Conservation (phyloP, 2,888 invertebrate genomes). For the Pseudanteris insignis region DNA sequence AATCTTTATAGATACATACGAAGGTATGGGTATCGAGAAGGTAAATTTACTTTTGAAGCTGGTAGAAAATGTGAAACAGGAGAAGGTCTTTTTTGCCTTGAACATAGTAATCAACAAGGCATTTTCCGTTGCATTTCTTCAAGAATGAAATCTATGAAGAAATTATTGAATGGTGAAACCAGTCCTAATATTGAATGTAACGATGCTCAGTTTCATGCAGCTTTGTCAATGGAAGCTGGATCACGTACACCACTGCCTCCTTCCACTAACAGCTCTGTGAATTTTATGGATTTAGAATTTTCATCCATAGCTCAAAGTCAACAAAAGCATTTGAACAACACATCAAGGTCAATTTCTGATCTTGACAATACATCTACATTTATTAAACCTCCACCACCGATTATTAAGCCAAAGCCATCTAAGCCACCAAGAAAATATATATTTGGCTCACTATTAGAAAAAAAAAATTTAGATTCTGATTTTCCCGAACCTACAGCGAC, state of each 20-base stretch:
- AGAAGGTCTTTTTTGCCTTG: slow-evolving; percentile 83
- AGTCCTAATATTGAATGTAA: slow-evolving; percentile 71
- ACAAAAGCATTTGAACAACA: slow-evolving; percentile 51
- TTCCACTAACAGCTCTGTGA: slow-evolving; percentile 69
- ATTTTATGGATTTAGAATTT: slow-evolving; percentile 67
- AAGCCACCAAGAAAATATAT: slow-evolving; percentile 73
- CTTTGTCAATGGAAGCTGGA: slow-evolving; percentile 81
- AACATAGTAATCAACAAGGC: slow-evolving; percentile 84
- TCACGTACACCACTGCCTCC: slow-evolving; percentile 83
- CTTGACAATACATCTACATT: slow-evolving; percentile 49
- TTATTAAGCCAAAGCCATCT: slow-evolving; percentile 72
- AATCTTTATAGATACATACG: slow-evolving; percentile 84
- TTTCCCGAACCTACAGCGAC: slow-evolving; percentile 68
- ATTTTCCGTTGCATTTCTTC: slow-evolving; percentile 82
- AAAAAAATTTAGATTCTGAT: slow-evolving; percentile 65
- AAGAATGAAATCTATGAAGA: slow-evolving; percentile 89
- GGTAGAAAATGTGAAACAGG: slow-evolving; percentile 87
- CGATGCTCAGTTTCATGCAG: slow-evolving; percentile 79
- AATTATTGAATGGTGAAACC: slow-evolving; percentile 78
- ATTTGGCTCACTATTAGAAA: slow-evolving; percentile 57
- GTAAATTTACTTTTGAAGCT: slow-evolving; percentile 88
- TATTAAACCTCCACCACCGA: slow-evolving; percentile 66
- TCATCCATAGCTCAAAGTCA: slow-evolving; percentile 60
- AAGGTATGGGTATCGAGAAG: slow-evolving; percentile 85
- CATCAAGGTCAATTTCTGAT: slow-evolving; percentile 43